A percentile compares a stretch with the other conserved stretches of the same genome.
Conservation (phyloP, 2,113 vertebrate genomes). For the Pungitius pungitius region DNA sequence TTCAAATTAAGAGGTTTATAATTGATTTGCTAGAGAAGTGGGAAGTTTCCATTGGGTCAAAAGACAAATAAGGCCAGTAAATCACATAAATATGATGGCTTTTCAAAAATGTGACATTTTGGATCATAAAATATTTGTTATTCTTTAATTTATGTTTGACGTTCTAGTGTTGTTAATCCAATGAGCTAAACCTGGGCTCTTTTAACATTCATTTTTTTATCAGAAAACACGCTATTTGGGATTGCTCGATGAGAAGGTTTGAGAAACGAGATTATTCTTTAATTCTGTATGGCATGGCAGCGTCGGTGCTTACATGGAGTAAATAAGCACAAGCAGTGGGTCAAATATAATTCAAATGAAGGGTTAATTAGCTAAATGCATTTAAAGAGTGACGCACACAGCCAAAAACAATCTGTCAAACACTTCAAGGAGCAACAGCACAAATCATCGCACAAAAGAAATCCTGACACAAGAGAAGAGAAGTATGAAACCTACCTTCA, state of each 20-base stretch:
- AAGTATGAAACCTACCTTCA: conserved; percentile 39
- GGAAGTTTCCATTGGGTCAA: not conserved
- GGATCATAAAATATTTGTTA: not conserved
- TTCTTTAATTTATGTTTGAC: not conserved
- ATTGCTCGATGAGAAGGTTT: not conserved
- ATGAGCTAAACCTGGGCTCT: not conserved
- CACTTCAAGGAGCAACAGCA: not conserved
- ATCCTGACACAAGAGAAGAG: too few species aligned
- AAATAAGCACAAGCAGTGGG: not conserved
- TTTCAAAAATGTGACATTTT: too few species aligned
- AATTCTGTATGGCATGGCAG: not conserved
- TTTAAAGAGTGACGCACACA: not conserved
- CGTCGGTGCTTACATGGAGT: not conserved
- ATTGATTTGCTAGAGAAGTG: not conserved
- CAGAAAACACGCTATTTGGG: not conserved
- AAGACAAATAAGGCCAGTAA: not conserved
- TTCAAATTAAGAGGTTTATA: not conserved
- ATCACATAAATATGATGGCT: not conserved
- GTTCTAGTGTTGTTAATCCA: not conserved
- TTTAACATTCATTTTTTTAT: not conserved
- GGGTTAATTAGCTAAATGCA: not conserved
- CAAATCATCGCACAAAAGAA: conserved; percentile 7
- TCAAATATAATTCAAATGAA: not conserved
- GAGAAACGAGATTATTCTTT: not conserved
- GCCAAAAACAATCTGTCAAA: not conserved